These are phyloP conservation scores for Sarcophilus harrisii DNA, from an alignment of 2,797 vertebrate species.

Conservation along the genomic window DNA sequence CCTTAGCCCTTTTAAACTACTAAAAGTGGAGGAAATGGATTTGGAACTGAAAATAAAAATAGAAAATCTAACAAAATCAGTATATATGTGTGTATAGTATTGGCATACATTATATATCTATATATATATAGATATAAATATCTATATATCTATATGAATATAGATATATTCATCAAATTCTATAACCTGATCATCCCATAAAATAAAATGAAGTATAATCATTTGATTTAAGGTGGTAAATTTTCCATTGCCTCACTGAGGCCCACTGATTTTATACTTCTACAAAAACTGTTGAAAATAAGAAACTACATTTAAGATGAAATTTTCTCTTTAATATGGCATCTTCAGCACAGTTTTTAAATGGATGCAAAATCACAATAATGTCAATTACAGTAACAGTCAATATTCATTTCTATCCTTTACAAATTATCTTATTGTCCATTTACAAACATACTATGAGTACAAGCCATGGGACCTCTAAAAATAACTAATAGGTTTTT, in stretches of 20 bases:
- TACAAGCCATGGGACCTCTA: not conserved
- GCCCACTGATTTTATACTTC: not conserved
- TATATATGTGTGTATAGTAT: not conserved
- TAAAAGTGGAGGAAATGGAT: not conserved
- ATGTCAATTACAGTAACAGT: not conserved
- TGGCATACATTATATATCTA: no score
- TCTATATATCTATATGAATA: not conserved
- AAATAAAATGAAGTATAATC: not conserved
- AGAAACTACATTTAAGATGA: not conserved
- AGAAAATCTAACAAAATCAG: not conserved
- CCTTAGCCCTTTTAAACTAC: no score
- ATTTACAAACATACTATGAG: not conserved
- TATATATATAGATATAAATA: not conserved
- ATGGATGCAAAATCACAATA: constrained; percentile 18
- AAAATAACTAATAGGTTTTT: not conserved
- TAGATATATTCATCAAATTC: not conserved
- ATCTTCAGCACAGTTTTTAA: not conserved
- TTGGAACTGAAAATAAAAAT: not conserved
- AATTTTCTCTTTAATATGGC: not conserved
- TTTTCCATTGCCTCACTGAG: not conserved
- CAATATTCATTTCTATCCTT: constrained; percentile 25
- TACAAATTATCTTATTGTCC: constrained; percentile 20
- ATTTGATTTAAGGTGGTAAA: not conserved
- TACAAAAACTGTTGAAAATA: not conserved
- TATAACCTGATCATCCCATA: not conserved